Conservation (phyloP, 2,888 invertebrate genomes). For the Ashinkailepas kermadecensis region DNA sequence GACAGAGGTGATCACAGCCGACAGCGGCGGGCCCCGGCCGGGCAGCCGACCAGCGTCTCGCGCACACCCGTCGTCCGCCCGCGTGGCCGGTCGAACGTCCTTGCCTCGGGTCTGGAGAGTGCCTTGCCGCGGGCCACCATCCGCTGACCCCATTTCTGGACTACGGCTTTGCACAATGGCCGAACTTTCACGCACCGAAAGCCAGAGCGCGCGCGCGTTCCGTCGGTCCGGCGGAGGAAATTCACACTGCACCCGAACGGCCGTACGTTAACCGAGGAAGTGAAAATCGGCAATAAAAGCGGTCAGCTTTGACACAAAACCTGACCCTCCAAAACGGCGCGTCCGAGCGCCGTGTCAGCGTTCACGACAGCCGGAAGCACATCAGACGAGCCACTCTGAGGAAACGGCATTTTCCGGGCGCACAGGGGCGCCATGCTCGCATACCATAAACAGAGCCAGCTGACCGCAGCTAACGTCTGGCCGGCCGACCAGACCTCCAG, state of each 20-base stretch:
- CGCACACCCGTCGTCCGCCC: background rate
- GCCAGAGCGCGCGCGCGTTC: background rate
- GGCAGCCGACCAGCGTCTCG: no score
- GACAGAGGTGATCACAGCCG: background rate
- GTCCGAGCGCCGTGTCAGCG: no score
- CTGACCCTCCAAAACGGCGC: background rate
- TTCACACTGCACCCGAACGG: background rate
- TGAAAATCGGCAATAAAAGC: conserved; percentile 16
- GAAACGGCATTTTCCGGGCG: no score
- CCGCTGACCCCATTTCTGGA: conserved; percentile 18
- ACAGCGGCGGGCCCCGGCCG: no score
- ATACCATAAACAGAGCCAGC: no score
- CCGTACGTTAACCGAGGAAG: conserved; percentile 21
- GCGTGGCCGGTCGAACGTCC: background rate
- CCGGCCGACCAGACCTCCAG: no score
- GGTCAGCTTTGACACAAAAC: background rate
- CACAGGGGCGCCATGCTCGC: no score
- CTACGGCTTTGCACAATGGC: conserved; percentile 17
- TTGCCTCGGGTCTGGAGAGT: conserved; percentile 18
- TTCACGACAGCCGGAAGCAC: no score
- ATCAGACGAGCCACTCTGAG: no score
- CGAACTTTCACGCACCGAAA: conserved; percentile 13
- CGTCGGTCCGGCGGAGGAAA: background rate
- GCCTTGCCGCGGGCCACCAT: conserved; percentile 16
- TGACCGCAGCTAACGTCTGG: no score